Conservation (phyloP, 2,888 invertebrate species). For the Polyommatus icarus region DNA sequence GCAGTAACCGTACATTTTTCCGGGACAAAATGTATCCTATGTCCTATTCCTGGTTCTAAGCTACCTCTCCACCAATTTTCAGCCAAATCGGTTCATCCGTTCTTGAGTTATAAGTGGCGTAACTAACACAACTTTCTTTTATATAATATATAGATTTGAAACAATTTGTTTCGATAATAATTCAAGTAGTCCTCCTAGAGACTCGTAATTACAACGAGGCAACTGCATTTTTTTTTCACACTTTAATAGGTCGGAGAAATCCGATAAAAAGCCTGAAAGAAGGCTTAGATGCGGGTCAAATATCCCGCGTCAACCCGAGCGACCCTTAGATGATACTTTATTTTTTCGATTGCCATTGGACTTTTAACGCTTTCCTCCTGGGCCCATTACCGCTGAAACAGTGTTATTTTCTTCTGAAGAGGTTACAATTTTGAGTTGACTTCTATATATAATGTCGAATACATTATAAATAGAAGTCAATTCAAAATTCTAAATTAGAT, state of each 20-base stretch:
- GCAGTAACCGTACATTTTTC: no score
- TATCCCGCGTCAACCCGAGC: slow-evolving; percentile 27
- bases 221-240: slow-evolving; percentile 10
- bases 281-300: slow-evolving; percentile 30
- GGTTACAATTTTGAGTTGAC: not conserved
- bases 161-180: no score
- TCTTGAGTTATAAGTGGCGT: no score
- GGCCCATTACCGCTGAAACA: not conserved
- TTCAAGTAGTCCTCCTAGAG: not conserved
- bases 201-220: not conserved
- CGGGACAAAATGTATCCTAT: no score
- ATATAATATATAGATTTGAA: no score
- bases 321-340: slow-evolving; percentile 29
- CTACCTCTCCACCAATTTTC: no score
- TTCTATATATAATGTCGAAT: not conserved
- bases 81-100: no score
- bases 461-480: no score
- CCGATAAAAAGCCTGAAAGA: slow-evolving; percentile 28
- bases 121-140: no score
- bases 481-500: no score
- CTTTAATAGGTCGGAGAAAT: slow-evolving; percentile 15
- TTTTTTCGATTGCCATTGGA: slow-evolving; percentile 29
- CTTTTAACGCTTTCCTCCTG: slow-evolving; percentile 19
- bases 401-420: not conserved
- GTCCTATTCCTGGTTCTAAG: no score